Evolutionary conservation across 2,113 vertebrate species (phyloP).

Genomic region (Fregetta grallaria): DNA sequence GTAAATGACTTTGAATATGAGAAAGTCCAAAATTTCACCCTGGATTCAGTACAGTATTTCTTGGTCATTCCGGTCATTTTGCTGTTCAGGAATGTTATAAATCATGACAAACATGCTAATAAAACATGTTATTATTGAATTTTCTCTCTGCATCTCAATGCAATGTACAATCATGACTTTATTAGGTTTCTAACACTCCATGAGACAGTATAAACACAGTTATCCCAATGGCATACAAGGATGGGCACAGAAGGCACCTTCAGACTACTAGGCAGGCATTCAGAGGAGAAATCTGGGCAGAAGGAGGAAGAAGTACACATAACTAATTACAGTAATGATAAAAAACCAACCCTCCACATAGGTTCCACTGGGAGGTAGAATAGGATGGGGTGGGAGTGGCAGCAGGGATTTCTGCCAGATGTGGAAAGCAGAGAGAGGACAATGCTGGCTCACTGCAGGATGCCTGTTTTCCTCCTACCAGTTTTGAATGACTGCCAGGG

Average conservation of each 20-base stretch:
- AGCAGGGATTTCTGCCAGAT: conserved; percentile 17
- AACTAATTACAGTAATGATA: background rate
- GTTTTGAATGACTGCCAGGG: conserved; percentile 14
- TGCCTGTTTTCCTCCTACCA: conserved; percentile 49
- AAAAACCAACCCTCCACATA: background rate
- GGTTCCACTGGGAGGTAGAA: background rate
- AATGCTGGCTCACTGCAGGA: conserved; percentile 5
- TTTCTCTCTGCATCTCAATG: background rate
- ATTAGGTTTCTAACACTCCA: background rate
- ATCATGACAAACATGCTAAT: accelerated
- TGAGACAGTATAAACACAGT: background rate
- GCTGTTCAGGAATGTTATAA: background rate
- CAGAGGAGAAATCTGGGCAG: background rate
- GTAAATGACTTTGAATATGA: background rate
- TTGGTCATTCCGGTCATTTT: background rate
- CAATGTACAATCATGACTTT: background rate
- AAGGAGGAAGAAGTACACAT: background rate
- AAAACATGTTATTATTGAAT: background rate
- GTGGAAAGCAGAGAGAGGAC: background rate
- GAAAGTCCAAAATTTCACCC: background rate
- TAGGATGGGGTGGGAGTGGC: background rate
- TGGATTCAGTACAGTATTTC: background rate
- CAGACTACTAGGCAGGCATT: background rate
- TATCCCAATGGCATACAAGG: accelerated
- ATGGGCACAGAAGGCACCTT: background rate